Evolutionary conservation across 2,797 vertebrate species (phyloP).

Genomic region (Hapalemur alaotrensis): DNA sequence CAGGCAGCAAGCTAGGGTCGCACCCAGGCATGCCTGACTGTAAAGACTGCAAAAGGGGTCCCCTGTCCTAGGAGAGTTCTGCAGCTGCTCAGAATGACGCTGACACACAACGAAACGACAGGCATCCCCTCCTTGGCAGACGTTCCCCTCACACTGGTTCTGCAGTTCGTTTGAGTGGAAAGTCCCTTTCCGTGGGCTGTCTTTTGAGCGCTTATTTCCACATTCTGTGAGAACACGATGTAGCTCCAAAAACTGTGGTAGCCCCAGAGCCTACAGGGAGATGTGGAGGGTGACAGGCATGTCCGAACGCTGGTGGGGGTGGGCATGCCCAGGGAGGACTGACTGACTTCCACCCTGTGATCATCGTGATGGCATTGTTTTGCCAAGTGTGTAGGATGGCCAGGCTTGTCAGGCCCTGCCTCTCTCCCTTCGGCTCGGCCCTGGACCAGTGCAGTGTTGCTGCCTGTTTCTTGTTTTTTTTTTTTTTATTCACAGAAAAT

Average conservation of each 20-base stretch:
- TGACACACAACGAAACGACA: rapidly evolving
- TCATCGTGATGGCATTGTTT: not conserved
- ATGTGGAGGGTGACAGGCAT: no score
- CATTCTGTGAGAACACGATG: not conserved
- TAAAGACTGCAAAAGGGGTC: no score
- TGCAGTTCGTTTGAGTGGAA: not conserved
- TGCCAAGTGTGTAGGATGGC: not conserved
- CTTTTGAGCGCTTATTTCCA: no score
- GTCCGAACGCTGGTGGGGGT: not conserved
- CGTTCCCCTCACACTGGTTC: rapidly evolving
- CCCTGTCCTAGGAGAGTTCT: not conserved
- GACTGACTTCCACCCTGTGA: not conserved
- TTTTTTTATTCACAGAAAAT: no score
- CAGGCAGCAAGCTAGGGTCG: not conserved
- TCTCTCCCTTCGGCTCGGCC: not conserved
- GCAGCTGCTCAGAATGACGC: not conserved
- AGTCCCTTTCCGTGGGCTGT: not conserved
- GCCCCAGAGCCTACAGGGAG: not conserved
- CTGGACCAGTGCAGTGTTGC: not conserved
- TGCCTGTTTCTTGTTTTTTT: not conserved
- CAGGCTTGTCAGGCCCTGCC: not conserved
- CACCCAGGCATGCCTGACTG: not conserved
- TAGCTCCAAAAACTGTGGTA: rapidly evolving
- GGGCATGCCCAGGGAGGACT: not conserved
- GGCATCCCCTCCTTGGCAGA: not conserved